Percentiles rank a stretch among this genome's conserved stretches.
These are phyloP conservation scores for Cettia cetti DNA, from an alignment of 2,113 vertebrate species.

Conservation along the genomic window DNA sequence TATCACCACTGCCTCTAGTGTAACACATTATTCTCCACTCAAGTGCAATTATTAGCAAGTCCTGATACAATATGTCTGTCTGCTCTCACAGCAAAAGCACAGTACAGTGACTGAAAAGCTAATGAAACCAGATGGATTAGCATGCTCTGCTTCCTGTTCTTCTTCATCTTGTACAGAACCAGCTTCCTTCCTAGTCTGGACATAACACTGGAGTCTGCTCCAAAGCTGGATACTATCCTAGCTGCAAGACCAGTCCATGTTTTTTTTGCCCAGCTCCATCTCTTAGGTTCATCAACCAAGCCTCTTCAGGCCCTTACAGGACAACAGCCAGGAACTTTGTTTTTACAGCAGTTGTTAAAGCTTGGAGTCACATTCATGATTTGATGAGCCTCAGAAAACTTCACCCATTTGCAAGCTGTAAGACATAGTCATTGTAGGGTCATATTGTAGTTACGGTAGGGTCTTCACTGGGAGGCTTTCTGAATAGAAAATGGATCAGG, in stretches of 20 bases:
- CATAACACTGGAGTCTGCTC: not conserved
- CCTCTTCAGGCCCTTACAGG: not conserved
- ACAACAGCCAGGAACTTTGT: not conserved
- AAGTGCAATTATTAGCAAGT: not conserved
- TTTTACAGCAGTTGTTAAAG: not conserved
- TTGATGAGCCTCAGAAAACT: not conserved
- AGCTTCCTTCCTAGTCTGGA: not conserved
- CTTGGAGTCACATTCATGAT: not conserved
- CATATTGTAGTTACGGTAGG: not conserved
- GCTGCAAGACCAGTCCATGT: not conserved
- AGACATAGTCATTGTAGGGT: not conserved
- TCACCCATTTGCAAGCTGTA: not conserved
- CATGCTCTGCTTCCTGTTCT: not conserved
- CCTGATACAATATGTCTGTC: not conserved
- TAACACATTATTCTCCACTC: not conserved
- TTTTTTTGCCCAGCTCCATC: not conserved
- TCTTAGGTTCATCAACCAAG: not conserved
- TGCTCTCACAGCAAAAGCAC: not conserved
- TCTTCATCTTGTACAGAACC: not conserved
- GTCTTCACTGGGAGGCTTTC: not conserved
- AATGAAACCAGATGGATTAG: not conserved
- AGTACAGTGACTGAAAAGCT: not conserved
- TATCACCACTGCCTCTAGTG: not conserved
- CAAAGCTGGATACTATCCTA: not conserved
- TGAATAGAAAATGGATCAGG: not conserved